Evolutionary conservation across 2,113 vertebrate species (phyloP).

Genomic region (Hyla sarda): DNA sequence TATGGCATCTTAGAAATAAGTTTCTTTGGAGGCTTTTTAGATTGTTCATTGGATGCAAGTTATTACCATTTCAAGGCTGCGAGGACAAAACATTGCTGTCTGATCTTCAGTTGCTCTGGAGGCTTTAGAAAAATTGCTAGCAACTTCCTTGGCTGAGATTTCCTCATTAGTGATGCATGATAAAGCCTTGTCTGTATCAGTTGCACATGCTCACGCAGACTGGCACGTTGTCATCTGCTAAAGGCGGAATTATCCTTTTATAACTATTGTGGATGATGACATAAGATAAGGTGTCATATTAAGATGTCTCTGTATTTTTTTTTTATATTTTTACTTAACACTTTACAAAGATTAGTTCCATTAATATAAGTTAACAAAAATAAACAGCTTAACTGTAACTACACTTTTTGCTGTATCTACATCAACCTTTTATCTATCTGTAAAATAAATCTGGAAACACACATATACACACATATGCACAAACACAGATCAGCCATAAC

Average conservation of each 20-base stretch:
- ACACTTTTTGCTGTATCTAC: too few relatives aligned
- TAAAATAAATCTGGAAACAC: too few relatives aligned
- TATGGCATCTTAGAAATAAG: slow-evolving; percentile 80
- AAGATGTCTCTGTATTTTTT: slow-evolving; percentile 50
- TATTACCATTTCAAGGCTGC: slow-evolving; percentile 29
- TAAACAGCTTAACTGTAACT: too few relatives aligned
- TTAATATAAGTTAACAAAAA: too few relatives aligned
- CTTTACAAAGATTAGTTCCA: background rate
- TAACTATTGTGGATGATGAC: slow-evolving; percentile 67
- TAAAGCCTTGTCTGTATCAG: slow-evolving; percentile 71
- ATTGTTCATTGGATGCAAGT: slow-evolving; percentile 52
- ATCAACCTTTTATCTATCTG: too few relatives aligned
- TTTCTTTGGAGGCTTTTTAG: slow-evolving; percentile 50
- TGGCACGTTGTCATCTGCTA: slow-evolving; percentile 61
- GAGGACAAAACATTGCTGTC: slow-evolving; percentile 58
- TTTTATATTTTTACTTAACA: slow-evolving; percentile 8
- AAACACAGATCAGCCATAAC: too few relatives aligned
- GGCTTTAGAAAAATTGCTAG: slow-evolving; percentile 62
- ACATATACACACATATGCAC: too few relatives aligned
- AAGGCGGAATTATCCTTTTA: slow-evolving; percentile 66
- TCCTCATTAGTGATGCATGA: slow-evolving; percentile 78
- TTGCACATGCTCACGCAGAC: slow-evolving; percentile 70
- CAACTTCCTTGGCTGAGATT: slow-evolving; percentile 63
- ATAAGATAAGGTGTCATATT: slow-evolving; percentile 61
- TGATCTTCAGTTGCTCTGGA: slow-evolving; percentile 61